Conservation (phyloP, 2,888 invertebrate genomes). For the Phania funesta region DNA sequence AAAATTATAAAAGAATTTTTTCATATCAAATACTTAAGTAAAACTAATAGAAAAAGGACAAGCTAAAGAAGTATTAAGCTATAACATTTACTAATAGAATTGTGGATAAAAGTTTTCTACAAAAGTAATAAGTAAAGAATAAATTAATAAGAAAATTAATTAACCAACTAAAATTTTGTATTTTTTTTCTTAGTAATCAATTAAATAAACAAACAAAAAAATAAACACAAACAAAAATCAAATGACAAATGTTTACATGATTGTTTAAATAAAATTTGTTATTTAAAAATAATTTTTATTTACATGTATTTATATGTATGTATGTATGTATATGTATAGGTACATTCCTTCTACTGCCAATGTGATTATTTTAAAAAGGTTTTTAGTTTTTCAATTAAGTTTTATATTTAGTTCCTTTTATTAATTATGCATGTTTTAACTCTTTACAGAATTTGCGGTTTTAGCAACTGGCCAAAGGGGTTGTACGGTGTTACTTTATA, state of each 20-base stretch:
- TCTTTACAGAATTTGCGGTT: constrained; percentile 76
- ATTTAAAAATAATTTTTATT: not conserved
- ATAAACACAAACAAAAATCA: not conserved
- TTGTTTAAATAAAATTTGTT: constrained; percentile 8
- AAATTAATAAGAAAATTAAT: not conserved
- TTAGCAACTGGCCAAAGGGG: constrained; percentile 80
- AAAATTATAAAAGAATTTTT: too few relatives aligned
- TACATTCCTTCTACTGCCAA: too few relatives aligned
- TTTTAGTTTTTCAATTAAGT: too few relatives aligned
- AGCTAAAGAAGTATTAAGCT: not conserved
- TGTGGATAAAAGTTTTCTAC: not conserved
- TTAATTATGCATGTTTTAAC: too few relatives aligned
- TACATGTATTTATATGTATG: not conserved
- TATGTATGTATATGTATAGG: not conserved
- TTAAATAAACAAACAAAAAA: not conserved
- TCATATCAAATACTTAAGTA: too few relatives aligned
- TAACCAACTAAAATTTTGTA: not conserved
- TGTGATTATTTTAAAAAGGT: too few relatives aligned
- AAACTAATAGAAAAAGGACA: not conserved
- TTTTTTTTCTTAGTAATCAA: too few relatives aligned
- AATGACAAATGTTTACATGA: not conserved
- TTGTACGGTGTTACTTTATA: constrained; percentile 75
- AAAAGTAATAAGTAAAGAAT: not conserved
- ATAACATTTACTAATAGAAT: not conserved
- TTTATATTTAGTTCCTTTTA: too few relatives aligned